These are phyloP conservation scores for Hypercompe scribonia DNA, from an alignment of 2,888 invertebrate species.

Conservation along the genomic window DNA sequence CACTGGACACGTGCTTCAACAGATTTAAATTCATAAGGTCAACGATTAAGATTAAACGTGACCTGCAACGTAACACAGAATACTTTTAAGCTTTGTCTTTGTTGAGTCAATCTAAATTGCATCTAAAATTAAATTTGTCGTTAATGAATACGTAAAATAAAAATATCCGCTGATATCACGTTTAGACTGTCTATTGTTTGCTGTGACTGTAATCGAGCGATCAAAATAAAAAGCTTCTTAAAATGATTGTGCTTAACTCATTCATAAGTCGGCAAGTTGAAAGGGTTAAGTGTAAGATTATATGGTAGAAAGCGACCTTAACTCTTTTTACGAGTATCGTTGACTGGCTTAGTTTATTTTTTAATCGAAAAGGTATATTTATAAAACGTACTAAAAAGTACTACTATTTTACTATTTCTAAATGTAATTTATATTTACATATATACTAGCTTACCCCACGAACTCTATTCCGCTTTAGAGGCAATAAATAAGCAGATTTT, in stretches of 20 bases:
- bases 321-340: too few relatives aligned
- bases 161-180: conserved; percentile 14
- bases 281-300: too few relatives aligned
- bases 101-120: conserved; percentile 36
- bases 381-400: not conserved
- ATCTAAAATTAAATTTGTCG: conserved; percentile 27
- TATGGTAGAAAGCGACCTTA: too few relatives aligned
- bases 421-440: not conserved
- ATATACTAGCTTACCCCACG: too few relatives aligned
- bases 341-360: too few relatives aligned
- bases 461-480: too few relatives aligned
- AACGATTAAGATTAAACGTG: conserved; percentile 43
- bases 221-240: not conserved
- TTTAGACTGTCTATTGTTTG: not conserved
- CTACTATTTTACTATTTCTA: too few relatives aligned
- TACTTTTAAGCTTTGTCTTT: conserved; percentile 35
- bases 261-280: not conserved
- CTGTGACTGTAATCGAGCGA: not conserved
- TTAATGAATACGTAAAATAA: not conserved
- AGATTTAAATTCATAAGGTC: conserved; percentile 43
- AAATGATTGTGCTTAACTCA: not conserved
- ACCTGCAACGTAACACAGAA: conserved; percentile 26
- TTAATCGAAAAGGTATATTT: not conserved
- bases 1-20: conserved; percentile 33
- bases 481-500: too few relatives aligned